Conservation (phyloP, 2,888 invertebrate genomes). For the Troides aeacus region DNA sequence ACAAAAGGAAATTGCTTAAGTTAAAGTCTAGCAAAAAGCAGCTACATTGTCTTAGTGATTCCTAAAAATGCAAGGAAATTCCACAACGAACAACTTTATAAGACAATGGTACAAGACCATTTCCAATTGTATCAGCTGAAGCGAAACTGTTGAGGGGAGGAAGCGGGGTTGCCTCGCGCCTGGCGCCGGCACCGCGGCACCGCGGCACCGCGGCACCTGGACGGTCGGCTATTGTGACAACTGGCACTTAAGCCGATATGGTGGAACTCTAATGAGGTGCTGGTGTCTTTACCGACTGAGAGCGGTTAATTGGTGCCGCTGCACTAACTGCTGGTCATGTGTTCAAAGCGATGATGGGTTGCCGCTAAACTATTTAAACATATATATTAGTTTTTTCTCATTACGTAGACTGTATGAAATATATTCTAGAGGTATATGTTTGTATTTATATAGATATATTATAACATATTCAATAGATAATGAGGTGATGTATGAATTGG, state of each 20-base stretch:
- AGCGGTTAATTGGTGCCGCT: not conserved
- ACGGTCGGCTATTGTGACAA: not conserved
- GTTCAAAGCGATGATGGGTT: too few species aligned
- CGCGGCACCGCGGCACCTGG: not conserved
- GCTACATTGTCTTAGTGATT: not conserved
- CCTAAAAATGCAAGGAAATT: conserved; percentile 18
- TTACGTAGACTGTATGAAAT: too few species aligned
- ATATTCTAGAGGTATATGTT: too few species aligned
- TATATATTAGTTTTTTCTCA: too few species aligned
- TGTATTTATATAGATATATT: too few species aligned
- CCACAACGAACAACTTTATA: not conserved
- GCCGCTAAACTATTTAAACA: too few species aligned
- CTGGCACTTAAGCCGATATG: not conserved
- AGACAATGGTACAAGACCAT: conserved; percentile 8
- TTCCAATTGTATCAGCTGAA: not conserved
- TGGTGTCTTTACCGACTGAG: not conserved
- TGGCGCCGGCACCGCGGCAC: not conserved
- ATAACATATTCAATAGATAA: too few species aligned
- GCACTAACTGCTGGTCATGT: too few species aligned
- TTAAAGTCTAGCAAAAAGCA: not conserved
- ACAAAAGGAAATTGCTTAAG: too few species aligned
- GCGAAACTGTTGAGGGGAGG: conserved; percentile 9
- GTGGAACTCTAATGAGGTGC: not conserved
- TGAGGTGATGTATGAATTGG: not conserved
- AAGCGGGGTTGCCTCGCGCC: conserved; percentile 4